Evolutionary conservation across 2,113 vertebrate genomes (phyloP), one percentile per base, ranked within the genome.

Genomic region (Plecotus auritus): DNA sequence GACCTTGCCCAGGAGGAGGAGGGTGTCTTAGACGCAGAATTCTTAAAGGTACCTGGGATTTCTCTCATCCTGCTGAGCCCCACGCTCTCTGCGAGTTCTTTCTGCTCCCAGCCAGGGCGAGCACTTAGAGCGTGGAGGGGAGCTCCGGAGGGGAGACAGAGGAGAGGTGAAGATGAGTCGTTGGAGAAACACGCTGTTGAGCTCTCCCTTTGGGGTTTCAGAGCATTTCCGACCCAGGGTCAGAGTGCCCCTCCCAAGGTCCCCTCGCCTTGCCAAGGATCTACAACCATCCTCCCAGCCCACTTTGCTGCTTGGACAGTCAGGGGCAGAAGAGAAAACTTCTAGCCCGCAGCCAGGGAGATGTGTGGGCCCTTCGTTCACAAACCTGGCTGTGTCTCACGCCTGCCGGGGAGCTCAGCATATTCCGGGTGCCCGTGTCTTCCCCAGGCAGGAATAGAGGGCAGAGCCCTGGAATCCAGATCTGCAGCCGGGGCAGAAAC

Each of bases 1-100:
- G 99, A 99, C 97, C 96, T 99, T 87, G 98, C 97, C 70, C 97
- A 97, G 93, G 99, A 99, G 64, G 99, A 99, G 64, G 98, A 99
- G 72, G 88, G 67, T 5, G 45, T 89, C 5, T 97, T 97, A 0
- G 99, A 99, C 95, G 98, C 99, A 5, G 99, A 99, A 95, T 98
- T 98, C 88, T 97, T 99, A 89, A 99, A 99, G 99, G 99, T 99
- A 98, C 94, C 9, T 13, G 87, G 47, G 1, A 28, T 67, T 89
- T 42, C 49, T 92, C 49, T 95, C 30, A 11, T 81, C 54, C 37
- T 70, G 12, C 72, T 61, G 49, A 88, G 83, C 59, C 35, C 67
- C 45, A 94, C 67, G 35, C 32, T 61, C 20, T 72, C 28, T 91
- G 32, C 45, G 61, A 69, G 32, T 64, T 83, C 8, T 54, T 73